phyloP scores from a whole-genome alignment of 2,888 invertebrate genomes.

The Gryllus longicercus region DNA sequence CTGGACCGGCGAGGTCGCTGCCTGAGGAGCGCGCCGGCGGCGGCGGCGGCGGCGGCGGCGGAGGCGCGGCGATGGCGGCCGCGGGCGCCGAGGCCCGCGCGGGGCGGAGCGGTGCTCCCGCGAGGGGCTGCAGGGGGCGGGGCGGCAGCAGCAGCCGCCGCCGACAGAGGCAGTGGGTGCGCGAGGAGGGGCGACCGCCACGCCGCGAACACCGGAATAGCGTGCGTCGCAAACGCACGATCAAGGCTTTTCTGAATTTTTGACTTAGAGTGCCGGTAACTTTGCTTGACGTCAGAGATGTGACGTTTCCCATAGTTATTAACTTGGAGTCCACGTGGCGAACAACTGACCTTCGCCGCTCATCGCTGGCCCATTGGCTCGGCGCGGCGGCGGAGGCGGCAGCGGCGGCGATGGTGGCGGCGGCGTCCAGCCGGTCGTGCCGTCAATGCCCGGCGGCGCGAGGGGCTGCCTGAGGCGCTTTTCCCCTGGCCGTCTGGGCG shows the following conservation, averaged over 20 bases:
- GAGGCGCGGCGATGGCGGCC: neutral
- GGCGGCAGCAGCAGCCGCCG: neutral
- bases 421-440: neutral
- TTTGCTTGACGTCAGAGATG: neutral
- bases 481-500: neutral
- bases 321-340: slow-evolving; percentile 2
- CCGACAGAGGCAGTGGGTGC: neutral
- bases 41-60: no score
- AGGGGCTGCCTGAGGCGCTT: neutral
- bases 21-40: no score
- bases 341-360: neutral
- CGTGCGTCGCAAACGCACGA: neutral
- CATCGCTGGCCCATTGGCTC: neutral
- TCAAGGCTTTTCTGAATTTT: neutral
- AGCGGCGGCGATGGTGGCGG: no score
- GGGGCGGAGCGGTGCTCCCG: neutral
- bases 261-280: neutral
- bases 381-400: neutral
- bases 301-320: neutral
- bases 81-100: neutral
- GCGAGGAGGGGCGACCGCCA: neutral
- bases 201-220: neutral
- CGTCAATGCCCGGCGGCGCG: neutral
- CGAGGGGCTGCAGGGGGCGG: neutral
- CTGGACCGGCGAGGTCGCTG: no score